Evolutionary conservation across 2,888 invertebrate genomes (phyloP).

Genomic region (Calliphora vomitoria): DNA sequence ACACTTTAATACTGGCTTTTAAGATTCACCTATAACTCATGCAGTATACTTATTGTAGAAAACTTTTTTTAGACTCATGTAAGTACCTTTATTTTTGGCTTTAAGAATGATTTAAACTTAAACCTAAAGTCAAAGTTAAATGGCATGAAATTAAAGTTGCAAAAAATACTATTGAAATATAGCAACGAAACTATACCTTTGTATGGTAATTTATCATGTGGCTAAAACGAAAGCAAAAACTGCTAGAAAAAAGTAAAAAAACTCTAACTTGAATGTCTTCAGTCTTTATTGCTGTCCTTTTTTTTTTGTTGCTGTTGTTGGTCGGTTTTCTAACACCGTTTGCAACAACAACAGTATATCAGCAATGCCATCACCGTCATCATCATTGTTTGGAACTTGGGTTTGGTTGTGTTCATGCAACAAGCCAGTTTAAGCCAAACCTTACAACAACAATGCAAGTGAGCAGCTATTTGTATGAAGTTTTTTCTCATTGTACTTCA

Average conservation of each 20-base stretch:
- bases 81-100: neutral
- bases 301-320: conserved; percentile 31
- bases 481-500: conserved; percentile 6
- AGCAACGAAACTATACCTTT: conserved; percentile 48
- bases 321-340: conserved; percentile 48
- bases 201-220: conserved; percentile 70
- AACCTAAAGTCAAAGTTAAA: conserved; percentile 68
- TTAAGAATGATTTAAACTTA: conserved; percentile 31
- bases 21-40: neutral
- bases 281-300: conserved; percentile 31
- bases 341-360: conserved; percentile 22
- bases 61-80: neutral
- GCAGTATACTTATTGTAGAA: neutral
- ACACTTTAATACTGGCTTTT: too few species aligned
- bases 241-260: conserved; percentile 18
- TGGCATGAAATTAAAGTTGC: conserved; percentile 62
- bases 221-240: conserved; percentile 44
- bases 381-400: neutral
- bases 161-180: conserved; percentile 3
- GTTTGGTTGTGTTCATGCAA: conserved; percentile 11
- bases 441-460: conserved; percentile 31
- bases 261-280: conserved; percentile 50
- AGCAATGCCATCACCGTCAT: conserved; percentile 38
- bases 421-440: conserved; percentile 26
- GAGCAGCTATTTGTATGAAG: conserved; percentile 50